Base-by-base conservation (phyloP, 2,888 invertebrate species). In the Strigamia maritima region DNA sequence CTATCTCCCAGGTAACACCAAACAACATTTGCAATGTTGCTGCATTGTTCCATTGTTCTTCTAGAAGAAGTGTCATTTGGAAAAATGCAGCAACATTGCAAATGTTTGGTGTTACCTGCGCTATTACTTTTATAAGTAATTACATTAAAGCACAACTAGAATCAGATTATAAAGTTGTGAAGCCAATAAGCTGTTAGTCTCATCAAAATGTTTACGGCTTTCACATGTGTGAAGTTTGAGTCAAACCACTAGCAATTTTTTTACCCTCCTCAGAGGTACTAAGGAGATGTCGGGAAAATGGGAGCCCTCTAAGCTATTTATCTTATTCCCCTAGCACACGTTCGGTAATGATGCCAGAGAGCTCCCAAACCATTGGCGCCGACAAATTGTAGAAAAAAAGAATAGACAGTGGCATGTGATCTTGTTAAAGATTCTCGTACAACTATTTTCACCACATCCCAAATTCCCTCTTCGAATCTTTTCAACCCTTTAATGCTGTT, bases 281-380 rank as follows among this genome's bases (percentile, higher is more conserved):
- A 70, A 70, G 70, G 70, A 28, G 70, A 70, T 70, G 70, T 28
- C 70, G 70, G 70, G 28, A 70, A 70, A 70, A 28, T 70, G 70
- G 70, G 70, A 70, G 70, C 28, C 70, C 70, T 70, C 70, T 70
- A 70, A 70, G 70, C 70, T 70, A 70, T 70, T 70, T 70, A 70
- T 70, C 70, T 70, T 70, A 70, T 70, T 70, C 70, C 70, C 70
- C 70, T 26, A 70, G 28, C 70, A 70, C 70, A 70, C 26, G 24
- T 26, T 70, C 70, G 70, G 70, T 70, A 70, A 70, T 70, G 70
- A 70, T 70, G 70, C 70, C 70, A 28, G 70, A 70, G 70, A 70
- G 70, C 70, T 70, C 70, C 70, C 70, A 70, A 70, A 70, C 70
- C 70, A 70, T 70, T 70, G 70, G 70, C 70, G 70, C 70, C 70